These are phyloP conservation scores for Eristalis tenax DNA, from an alignment of 2,888 invertebrate genomes.

Conservation along the genomic window DNA sequence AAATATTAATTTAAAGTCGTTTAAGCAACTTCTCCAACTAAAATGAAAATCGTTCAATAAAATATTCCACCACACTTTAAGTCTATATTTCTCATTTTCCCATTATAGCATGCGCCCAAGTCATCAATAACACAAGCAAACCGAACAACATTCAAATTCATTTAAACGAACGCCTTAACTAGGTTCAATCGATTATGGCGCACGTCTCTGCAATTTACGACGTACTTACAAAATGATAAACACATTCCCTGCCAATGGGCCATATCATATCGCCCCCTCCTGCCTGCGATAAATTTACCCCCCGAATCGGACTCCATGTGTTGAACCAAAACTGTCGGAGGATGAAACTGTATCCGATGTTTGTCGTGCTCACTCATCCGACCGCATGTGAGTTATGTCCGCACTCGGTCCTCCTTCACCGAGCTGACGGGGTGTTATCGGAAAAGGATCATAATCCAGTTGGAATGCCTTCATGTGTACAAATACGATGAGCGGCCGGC, in stretches of 20 bases:
- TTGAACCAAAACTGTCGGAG: not conserved
- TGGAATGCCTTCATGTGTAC: slow-evolving; percentile 36
- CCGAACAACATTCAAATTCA: not conserved
- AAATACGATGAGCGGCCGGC: no score
- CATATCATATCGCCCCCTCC: not conserved
- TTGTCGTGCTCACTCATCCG: slow-evolving; percentile 10
- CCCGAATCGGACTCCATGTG: not conserved
- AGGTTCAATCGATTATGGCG: slow-evolving; percentile 1
- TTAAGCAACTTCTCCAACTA: not conserved
- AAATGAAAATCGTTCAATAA: not conserved
- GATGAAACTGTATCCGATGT: not conserved
- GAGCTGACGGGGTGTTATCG: slow-evolving; percentile 6
- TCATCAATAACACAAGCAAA: not conserved
- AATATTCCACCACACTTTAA: not conserved
- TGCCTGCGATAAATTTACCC: slow-evolving; percentile 20
- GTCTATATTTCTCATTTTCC: not conserved
- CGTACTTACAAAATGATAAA: slow-evolving; percentile 41
- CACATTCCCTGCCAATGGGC: slow-evolving; percentile 30
- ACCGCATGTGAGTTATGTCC: slow-evolving; percentile 8
- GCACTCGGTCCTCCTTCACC: not conserved
- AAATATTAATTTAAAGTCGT: no score
- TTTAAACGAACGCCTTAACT: not conserved
- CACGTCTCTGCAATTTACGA: slow-evolving; percentile 40
- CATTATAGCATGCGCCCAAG: not conserved
- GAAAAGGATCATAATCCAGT: slow-evolving; percentile 41